Base-by-base conservation (phyloP, 2,888 invertebrate genomes). In the Thumatha senex region DNA sequence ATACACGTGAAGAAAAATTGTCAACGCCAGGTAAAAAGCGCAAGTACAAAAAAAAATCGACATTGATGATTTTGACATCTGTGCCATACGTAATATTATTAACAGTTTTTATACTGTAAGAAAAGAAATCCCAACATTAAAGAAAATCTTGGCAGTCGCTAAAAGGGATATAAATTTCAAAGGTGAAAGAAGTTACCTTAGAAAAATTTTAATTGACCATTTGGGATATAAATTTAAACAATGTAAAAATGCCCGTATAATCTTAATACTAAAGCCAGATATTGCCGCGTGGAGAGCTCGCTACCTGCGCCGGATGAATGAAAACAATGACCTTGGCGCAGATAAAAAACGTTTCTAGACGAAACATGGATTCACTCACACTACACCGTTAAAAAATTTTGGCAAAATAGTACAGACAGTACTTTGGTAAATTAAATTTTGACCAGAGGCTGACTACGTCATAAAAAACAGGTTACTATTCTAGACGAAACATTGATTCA, bases 401-500 rank as follows among this genome's bases (percentile, higher is more conserved):
- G 10, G 31, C 31, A 31, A 8, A 31, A 31, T 8, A n/a, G n/a
- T n/a, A n/a, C n/a, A n/a, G n/a, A n/a, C n/a, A n/a, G n/a, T n/a
- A n/a, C n/a, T n/a, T n/a, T n/a, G n/a, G n/a, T n/a, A n/a, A n/a
- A n/a, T n/a, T n/a, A n/a, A n/a, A n/a, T n/a, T n/a, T n/a, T n/a
- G n/a, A n/a, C n/a, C n/a, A n/a, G n/a, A n/a, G n/a, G n/a, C n/a
- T n/a, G n/a, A n/a, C n/a, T n/a, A n/a, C n/a, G n/a, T n/a, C n/a
- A n/a, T n/a, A n/a, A n/a, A n/a, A n/a, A n/a, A n/a, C n/a, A n/a
- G n/a, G n/a, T n/a, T n/a, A n/a, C n/a, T n/a, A n/a, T 50, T 7
- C 7, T 63, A 7, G 56, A 61, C 18, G 65, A 65, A 38, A 57
- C 61, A 11, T 60, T 60, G 60, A 62, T 66, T 7, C 67, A 66